These are phyloP conservation scores for Callospermophilus lateralis DNA, from an alignment of 2,113 vertebrate genomes.

Conservation along the genomic window DNA sequence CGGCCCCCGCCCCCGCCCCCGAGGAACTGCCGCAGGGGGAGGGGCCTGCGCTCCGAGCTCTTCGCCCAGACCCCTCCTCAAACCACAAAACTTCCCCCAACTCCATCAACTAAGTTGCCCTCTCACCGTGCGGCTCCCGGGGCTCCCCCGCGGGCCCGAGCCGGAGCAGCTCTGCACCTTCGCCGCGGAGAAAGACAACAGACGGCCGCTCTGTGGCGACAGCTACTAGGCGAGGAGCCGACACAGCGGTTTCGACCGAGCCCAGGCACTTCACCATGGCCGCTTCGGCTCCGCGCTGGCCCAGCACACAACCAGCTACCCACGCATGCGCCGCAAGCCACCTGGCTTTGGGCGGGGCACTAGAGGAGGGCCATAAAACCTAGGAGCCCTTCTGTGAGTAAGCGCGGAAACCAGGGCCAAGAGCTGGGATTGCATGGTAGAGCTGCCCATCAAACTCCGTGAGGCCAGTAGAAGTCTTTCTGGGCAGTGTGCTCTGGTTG, in stretches of 20 bases:
- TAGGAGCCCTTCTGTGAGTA: neutral
- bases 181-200: conserved; percentile 52
- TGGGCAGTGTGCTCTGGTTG: conserved; percentile 59
- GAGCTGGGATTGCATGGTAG: neutral
- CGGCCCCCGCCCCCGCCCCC: neutral
- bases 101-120: conserved; percentile 79
- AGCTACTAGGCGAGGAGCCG: neutral
- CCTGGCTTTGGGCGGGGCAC: neutral
- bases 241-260: neutral
- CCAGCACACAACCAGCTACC: neutral
- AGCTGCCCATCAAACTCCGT: neutral
- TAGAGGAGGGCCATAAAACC: neutral
- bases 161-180: conserved; percentile 67
- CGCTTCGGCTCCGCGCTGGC: neutral
- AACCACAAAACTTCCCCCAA: conserved; percentile 77
- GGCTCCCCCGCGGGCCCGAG: conserved; percentile 70
- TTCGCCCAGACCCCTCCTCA: conserved; percentile 57
- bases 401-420: neutral
- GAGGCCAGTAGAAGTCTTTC: conserved; percentile 16
- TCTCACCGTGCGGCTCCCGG: conserved; percentile 77
- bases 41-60: neutral
- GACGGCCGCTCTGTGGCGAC: conserved; percentile 58
- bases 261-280: neutral
- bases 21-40: neutral
- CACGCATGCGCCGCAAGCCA: conserved; percentile 67